These are phyloP conservation scores for Caiman crocodilus DNA, from an alignment of 2,797 vertebrate genomes.

Conservation along the genomic window DNA sequence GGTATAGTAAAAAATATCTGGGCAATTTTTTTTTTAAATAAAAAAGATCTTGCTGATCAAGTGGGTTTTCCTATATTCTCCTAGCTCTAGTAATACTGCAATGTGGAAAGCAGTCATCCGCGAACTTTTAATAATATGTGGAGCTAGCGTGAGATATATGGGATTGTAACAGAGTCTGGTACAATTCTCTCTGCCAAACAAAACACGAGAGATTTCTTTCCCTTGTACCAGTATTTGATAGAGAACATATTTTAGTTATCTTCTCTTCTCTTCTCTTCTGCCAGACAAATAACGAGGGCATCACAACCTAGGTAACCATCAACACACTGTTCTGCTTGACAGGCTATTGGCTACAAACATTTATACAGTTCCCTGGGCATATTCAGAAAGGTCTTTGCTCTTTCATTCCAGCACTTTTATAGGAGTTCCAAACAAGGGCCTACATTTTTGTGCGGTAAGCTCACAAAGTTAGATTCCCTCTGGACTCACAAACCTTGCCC, in stretches of 20 bases:
- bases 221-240: conserved; percentile 17
- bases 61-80: background rate
- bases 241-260: conserved; percentile 38
- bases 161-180: conserved; percentile 35
- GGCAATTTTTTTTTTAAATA: background rate
- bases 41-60: background rate
- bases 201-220: conserved; percentile 61
- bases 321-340: background rate
- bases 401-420: conserved; percentile 70
- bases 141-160: conserved; percentile 27
- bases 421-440: conserved; percentile 42
- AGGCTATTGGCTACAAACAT: conserved; percentile 33
- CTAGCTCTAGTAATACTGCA: background rate
- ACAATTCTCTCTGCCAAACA: conserved; percentile 43
- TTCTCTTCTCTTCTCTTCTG: conserved; percentile 10
- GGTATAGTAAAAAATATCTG: background rate
- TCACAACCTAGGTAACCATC: background rate
- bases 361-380: conserved; percentile 36
- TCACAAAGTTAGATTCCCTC: conserved; percentile 64
- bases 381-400: conserved; percentile 45
- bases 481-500: conserved; percentile 61
- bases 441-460: conserved; percentile 75
- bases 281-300: background rate
- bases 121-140: conserved; percentile 43
- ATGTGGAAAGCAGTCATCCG: background rate